Evolutionary conservation across 2,113 vertebrate species (phyloP).

Genomic region (Boulengeromyrus knoepffleri): DNA sequence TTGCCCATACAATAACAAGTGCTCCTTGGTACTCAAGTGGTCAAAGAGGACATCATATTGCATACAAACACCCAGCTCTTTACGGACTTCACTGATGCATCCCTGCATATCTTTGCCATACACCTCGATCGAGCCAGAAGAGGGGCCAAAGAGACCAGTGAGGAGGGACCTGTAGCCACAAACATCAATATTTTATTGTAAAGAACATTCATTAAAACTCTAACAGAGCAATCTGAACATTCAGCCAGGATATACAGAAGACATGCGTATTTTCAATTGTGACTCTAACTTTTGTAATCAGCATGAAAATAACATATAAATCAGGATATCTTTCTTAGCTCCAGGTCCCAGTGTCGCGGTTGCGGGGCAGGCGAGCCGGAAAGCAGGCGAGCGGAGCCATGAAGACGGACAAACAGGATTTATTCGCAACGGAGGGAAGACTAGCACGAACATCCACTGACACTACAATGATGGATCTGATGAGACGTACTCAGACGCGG

Average conservation of each 20-base stretch:
- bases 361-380: too few species aligned
- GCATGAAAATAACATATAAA: background rate
- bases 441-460: too few species aligned
- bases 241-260: background rate
- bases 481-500: too few species aligned
- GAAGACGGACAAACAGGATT: too few species aligned
- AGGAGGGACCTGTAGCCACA: slow-evolving; percentile 75
- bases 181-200: background rate
- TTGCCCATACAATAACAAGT: slow-evolving; percentile 82
- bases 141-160: slow-evolving; percentile 78
- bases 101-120: slow-evolving; percentile 79
- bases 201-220: background rate
- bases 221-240: background rate
- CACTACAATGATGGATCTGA: too few species aligned
- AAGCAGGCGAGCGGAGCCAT: too few species aligned
- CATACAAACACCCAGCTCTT: slow-evolving; percentile 89
- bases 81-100: slow-evolving; percentile 66
- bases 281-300: background rate
- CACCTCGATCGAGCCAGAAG: slow-evolving; percentile 78
- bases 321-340: background rate
- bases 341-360: background rate
- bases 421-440: too few species aligned
- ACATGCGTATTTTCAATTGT: background rate
- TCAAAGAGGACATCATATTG: slow-evolving; percentile 90
- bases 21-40: slow-evolving; percentile 86